phyloP scores from a whole-genome alignment of 2,888 invertebrate genomes.

The Panopea generosa region DNA sequence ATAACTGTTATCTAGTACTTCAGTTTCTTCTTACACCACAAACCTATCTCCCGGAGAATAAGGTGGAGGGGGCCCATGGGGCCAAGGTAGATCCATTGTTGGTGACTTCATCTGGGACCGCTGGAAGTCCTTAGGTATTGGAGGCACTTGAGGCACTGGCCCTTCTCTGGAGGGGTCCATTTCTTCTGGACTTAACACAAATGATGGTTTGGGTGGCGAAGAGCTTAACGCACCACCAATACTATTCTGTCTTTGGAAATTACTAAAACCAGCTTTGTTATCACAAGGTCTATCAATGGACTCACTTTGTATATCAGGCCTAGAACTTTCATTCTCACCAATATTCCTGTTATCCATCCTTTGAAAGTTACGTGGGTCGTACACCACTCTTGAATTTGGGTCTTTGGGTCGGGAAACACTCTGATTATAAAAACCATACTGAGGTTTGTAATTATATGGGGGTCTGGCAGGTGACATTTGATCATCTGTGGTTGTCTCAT shows the following conservation, averaged over 20 bases:
- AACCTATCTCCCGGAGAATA: conserved; percentile 15
- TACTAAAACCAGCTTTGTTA: not conserved
- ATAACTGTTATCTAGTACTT: too few species aligned
- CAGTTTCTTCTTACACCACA: too few species aligned
- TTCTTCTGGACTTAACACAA: not conserved
- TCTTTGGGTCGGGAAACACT: conserved; percentile 15
- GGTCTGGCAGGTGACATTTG: conserved; percentile 37
- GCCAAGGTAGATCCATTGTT: conserved; percentile 45
- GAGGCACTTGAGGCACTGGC: conserved; percentile 59
- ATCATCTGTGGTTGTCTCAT: conserved; percentile 53
- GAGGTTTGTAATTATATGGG: conserved; percentile 13
- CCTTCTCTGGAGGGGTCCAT: conserved; percentile 25
- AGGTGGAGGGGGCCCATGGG: conserved; percentile 56
- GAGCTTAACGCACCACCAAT: not conserved
- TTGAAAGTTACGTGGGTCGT: conserved; percentile 55
- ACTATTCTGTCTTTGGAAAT: too few species aligned
- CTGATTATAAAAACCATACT: not conserved
- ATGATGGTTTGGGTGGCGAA: not conserved
- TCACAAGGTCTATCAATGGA: not conserved
- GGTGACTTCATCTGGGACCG: conserved; percentile 24
- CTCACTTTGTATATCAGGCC: not conserved
- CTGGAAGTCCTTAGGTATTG: conserved; percentile 31
- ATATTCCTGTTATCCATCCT: conserved; percentile 20
- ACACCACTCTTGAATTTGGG: conserved; percentile 32
- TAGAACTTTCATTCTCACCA: not conserved